These are phyloP conservation scores for Rhineura floridana DNA, from an alignment of 2,113 vertebrate genomes.

Conservation along the genomic window DNA sequence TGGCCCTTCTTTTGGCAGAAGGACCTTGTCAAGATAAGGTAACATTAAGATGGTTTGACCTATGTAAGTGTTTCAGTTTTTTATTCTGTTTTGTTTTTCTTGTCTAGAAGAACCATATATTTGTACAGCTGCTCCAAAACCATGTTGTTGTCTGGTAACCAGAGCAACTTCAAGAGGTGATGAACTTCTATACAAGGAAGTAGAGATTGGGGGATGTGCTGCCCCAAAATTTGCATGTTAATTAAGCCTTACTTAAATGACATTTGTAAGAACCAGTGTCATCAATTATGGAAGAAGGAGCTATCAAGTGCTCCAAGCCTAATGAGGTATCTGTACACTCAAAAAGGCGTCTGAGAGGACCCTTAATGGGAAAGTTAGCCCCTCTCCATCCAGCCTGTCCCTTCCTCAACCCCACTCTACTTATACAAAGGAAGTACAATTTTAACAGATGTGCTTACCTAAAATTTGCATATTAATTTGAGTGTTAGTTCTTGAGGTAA, in stretches of 20 bases:
- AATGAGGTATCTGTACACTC: background rate
- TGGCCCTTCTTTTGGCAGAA: background rate
- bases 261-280: slow-evolving; percentile 1
- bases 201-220: background rate
- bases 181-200: slow-evolving; percentile 1
- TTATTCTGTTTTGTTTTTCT: background rate
- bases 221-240: slow-evolving; percentile 16
- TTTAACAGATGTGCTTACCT: slow-evolving; percentile 8
- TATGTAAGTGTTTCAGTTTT: background rate
- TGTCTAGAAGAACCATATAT: background rate
- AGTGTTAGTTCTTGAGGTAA: background rate
- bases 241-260: slow-evolving; percentile 14
- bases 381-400: background rate
- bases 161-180: background rate
- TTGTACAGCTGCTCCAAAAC: background rate
- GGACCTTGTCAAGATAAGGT: background rate
- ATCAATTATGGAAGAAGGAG: slow-evolving; percentile 14
- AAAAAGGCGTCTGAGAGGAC: background rate
- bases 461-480: slow-evolving; percentile 26
- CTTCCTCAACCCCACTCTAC: background rate
- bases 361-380: background rate
- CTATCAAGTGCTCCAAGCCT: background rate
- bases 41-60: background rate
- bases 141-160: slow-evolving; percentile 15
- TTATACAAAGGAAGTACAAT: background rate